Base-by-base conservation (phyloP, 2,888 invertebrate species). In the Girardia tigrina region DNA sequence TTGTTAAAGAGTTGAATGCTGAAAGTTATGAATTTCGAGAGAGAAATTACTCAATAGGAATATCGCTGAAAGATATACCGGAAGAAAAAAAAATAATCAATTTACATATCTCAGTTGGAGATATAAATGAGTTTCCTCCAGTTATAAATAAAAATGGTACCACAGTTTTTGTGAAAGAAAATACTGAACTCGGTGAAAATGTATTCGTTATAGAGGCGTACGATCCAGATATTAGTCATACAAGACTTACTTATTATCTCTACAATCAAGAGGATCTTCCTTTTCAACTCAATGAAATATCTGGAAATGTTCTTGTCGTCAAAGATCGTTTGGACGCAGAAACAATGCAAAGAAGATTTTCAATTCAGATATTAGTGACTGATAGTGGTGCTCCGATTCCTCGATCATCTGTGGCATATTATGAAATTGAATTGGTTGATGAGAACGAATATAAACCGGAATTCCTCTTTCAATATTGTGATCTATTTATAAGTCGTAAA, bases 161-260 rank as follows among this genome's bases (percentile, higher is more conserved):
- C 2, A 2, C 6, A 26, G n/a, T 76, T 4, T n/a, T 14, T n/a
- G 26, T 76, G 12, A 4, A 26, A 28, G 76, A 76, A 69, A 56
- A 26, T 6, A 27, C 72, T 20, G n/a, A 20, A 14, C 23, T 76
- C 20, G 76, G 76, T 14, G 23, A 42, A 76, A 6, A n/a, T 23
- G 73, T 76, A 12, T 23, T 76, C 4, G 2, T 76, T 16, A 29
- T 76, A 16, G 28, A 76, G 6, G 76, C 76, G 6, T 56, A 42
- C 75, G 76, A 76, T 76, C 76, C 76, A 20, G 76, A 76, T 76
- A 20, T 76, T 14, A 23, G 27, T n/a, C 76, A 27, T 1, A 76
- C 75, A n/a, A 6, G 4, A 23, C n/a, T 76, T 2, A 8, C 76
- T 26, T 76, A 76, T 69, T 8, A 28, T 27, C 76, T 76, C 16